These are phyloP conservation scores for Ochropacha duplaris DNA, from an alignment of 2,888 invertebrate species.

Conservation along the genomic window DNA sequence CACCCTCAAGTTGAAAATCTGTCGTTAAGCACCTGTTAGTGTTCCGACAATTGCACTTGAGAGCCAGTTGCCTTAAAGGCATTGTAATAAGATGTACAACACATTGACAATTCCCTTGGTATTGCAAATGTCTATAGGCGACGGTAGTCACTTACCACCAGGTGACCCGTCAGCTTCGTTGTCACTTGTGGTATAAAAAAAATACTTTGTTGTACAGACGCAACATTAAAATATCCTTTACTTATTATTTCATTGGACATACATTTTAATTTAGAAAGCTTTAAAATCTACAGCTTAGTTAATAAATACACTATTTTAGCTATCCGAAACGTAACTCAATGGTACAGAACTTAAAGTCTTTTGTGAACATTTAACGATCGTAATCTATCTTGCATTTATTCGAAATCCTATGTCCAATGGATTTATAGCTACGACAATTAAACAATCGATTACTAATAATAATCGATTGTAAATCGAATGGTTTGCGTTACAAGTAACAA, in stretches of 20 bases:
- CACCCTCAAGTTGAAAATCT: no score
- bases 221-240: background rate
- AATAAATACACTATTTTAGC: slow-evolving; percentile 16
- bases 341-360: background rate
- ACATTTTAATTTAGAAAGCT: slow-evolving; percentile 50
- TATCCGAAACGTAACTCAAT: slow-evolving; percentile 9
- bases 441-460: slow-evolving; percentile 54
- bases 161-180: no score
- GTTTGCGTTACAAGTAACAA: slow-evolving; percentile 54
- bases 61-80: no score
- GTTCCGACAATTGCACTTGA: no score
- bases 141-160: no score
- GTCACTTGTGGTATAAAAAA: no score
- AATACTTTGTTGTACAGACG: background rate
- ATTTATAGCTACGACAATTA: slow-evolving; percentile 66
- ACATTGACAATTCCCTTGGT: no score
- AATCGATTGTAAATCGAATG: slow-evolving; percentile 18
- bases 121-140: no score
- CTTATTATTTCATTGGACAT: slow-evolving; percentile 39
- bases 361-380: background rate
- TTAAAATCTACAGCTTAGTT: slow-evolving; percentile 42
- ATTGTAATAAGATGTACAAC: no score
- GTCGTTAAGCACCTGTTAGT: no score
- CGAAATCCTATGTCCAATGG: slow-evolving; percentile 42
- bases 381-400: slow-evolving; percentile 33